phyloP scores from a whole-genome alignment of 2,113 vertebrate genomes.

The Platysteira castanea region DNA sequence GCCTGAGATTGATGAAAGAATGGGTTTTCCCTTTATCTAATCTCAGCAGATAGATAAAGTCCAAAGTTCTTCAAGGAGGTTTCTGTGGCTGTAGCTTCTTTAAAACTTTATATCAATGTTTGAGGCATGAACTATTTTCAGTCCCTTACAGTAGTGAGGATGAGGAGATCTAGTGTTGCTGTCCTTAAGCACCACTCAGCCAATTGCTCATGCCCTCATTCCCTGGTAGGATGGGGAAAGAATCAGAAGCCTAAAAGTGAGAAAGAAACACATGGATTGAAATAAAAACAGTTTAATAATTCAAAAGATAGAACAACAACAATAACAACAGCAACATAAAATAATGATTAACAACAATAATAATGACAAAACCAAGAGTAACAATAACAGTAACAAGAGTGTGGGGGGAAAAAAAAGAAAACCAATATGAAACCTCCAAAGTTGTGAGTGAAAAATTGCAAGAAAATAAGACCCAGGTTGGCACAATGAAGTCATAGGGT shows the following conservation, averaged over 20 bases:
- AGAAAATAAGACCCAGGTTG: background rate
- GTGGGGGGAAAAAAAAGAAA: background rate
- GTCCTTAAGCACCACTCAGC: background rate
- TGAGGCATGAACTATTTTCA: no score
- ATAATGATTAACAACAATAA: background rate
- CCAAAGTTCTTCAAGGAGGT: no score
- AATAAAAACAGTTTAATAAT: background rate
- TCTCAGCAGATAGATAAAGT: no score
- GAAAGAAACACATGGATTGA: background rate
- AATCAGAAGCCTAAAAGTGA: background rate
- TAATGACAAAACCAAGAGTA: background rate
- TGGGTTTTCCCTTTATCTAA: no score
- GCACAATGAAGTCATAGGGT: background rate
- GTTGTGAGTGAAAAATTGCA: background rate
- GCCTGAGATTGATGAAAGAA: no score
- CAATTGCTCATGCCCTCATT: fast-evolving
- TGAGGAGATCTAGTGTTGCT: background rate
- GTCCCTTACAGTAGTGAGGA: background rate
- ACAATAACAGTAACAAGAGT: background rate
- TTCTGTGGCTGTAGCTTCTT: no score
- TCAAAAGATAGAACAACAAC: background rate
- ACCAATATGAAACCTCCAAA: background rate
- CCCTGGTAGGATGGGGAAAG: background rate
- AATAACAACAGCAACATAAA: background rate
- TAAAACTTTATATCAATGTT: no score